phyloP scores from a whole-genome alignment of 1,140 invertebrate genomes.

The Linepithema humile region DNA sequence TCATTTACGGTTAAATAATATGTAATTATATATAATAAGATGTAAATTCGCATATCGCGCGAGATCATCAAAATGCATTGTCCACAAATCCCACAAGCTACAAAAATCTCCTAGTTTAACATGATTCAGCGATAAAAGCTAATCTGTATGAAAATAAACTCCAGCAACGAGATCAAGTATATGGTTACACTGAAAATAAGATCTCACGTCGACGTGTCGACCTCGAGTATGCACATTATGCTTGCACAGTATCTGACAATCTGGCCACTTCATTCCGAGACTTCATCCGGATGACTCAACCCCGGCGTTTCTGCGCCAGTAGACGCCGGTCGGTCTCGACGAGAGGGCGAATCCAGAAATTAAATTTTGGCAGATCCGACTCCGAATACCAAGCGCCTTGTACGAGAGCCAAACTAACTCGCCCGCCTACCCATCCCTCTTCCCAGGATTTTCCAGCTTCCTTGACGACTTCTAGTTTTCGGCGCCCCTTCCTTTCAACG shows the following conservation, averaged over 20 bases:
- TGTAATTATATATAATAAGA: no score
- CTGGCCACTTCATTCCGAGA: constrained; percentile 38
- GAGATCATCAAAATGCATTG: no score
- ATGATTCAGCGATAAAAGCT: no score
- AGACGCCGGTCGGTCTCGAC: constrained; percentile 15
- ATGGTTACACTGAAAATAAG: neutral
- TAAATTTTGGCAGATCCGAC: constrained; percentile 69
- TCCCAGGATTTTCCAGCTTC: constrained; percentile 23
- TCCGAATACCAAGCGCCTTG: constrained; percentile 71
- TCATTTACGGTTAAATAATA: no score
- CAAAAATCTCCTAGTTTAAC: no score
- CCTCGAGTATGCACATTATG: constrained; percentile 1
- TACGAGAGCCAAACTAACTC: constrained; percentile 62
- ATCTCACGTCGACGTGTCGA: neutral
- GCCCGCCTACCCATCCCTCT: no score
- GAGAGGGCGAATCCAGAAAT: constrained; percentile 69
- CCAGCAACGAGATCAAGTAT: neutral
- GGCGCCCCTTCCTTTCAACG: constrained; percentile 9
- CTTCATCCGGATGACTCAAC: constrained; percentile 1
- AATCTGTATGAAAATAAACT: neutral
- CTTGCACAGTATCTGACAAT: constrained; percentile 47
- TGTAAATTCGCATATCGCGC: no score
- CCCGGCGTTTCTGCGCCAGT: neutral
- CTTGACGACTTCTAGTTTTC: neutral
- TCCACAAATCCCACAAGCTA: no score